A percentile compares a stretch with the other conserved stretches of the same genome.
Evolutionary conservation across 2,888 invertebrate species (phyloP).

Genomic region (Axea sp.): DNA sequence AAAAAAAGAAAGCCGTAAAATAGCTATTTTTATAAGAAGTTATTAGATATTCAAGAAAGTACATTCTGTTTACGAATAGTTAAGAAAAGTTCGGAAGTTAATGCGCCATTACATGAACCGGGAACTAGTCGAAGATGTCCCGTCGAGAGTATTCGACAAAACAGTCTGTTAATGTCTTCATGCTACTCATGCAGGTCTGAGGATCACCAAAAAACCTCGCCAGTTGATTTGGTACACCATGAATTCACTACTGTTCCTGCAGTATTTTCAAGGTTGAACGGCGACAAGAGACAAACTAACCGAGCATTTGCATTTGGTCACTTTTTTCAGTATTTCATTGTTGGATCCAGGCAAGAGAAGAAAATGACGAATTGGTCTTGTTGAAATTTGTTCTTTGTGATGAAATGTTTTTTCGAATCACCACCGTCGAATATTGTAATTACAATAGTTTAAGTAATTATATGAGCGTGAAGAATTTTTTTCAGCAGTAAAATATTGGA

Average conservation of each 20-base stretch:
- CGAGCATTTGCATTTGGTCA: slow-evolving; percentile 42
- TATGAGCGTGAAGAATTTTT: slow-evolving; percentile 27
- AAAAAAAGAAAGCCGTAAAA: too few relatives aligned
- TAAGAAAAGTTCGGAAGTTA: slow-evolving; percentile 41
- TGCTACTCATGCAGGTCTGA: slow-evolving; percentile 67
- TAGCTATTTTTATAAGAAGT: too few relatives aligned
- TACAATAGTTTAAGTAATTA: slow-evolving; percentile 29
- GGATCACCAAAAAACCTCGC: slow-evolving; percentile 28
- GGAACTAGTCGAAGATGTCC: slow-evolving; percentile 63
- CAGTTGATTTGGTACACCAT: slow-evolving; percentile 44
- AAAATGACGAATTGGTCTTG: slow-evolving; percentile 26
- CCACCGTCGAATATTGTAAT: slow-evolving; percentile 14
- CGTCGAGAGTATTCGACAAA: slow-evolving; percentile 69
- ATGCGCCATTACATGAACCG: slow-evolving; percentile 37
- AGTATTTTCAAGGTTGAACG: slow-evolving; percentile 34
- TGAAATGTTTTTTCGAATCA: slow-evolving; percentile 3
- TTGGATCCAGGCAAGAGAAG: background rate
- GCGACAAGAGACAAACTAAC: slow-evolving; percentile 12
- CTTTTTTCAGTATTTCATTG: slow-evolving; percentile 27
- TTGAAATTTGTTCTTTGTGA: slow-evolving; percentile 35
- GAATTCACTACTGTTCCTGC: slow-evolving; percentile 48
- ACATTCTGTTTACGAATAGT: background rate
- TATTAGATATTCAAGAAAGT: slow-evolving; percentile 7
- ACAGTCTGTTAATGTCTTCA: slow-evolving; percentile 76
- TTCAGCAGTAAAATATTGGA: slow-evolving; percentile 2